A percentile compares a stretch with the other conserved stretches of the same genome.
Conservation (phyloP, 2,888 invertebrate species). For the Callyntrura sp. region DNA sequence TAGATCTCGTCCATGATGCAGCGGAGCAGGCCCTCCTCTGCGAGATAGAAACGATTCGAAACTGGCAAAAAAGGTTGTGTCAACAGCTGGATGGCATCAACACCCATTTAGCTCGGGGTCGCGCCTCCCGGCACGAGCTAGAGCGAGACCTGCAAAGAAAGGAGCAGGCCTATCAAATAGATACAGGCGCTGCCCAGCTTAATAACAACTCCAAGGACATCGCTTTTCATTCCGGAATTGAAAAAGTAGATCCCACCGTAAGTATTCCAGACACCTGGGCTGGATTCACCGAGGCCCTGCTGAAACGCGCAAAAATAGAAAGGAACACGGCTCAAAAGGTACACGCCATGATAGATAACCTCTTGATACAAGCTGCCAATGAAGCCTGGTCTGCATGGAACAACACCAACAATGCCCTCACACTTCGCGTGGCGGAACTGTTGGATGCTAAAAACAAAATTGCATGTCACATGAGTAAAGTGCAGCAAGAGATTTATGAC, state of each 20-base stretch:
- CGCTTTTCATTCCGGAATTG: constrained; percentile 94
- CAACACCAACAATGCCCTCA: constrained; percentile 88
- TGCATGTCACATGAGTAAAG: constrained; percentile 90
- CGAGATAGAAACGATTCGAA: constrained; percentile 93
- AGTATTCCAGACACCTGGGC: constrained; percentile 94
- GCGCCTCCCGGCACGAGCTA: constrained; percentile 92
- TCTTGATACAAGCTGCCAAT: constrained; percentile 92
- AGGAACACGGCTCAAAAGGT: constrained; percentile 92
- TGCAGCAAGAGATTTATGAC: constrained; percentile 97
- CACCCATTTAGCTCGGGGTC: constrained; percentile 80
- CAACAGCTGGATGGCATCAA: constrained; percentile 88
- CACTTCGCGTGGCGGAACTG: constrained; percentile 87
- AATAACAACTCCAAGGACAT: constrained; percentile 93
- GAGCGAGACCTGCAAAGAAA: constrained; percentile 91
- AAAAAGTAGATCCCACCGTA: constrained; percentile 88
- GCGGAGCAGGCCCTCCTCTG: constrained; percentile 94
- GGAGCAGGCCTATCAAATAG: constrained; percentile 85
- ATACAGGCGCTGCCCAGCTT: constrained; percentile 93
- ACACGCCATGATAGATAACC: constrained; percentile 91
- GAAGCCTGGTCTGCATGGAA: constrained; percentile 96
- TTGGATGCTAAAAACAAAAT: constrained; percentile 94
- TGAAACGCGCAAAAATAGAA: constrained; percentile 93
- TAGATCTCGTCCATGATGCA: constrained; percentile 96
- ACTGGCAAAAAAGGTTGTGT: constrained; percentile 92
- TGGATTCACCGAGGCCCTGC: constrained; percentile 91